Evolutionary conservation across 2,888 invertebrate genomes (phyloP).

Genomic region (Neoscelio sp.): DNA sequence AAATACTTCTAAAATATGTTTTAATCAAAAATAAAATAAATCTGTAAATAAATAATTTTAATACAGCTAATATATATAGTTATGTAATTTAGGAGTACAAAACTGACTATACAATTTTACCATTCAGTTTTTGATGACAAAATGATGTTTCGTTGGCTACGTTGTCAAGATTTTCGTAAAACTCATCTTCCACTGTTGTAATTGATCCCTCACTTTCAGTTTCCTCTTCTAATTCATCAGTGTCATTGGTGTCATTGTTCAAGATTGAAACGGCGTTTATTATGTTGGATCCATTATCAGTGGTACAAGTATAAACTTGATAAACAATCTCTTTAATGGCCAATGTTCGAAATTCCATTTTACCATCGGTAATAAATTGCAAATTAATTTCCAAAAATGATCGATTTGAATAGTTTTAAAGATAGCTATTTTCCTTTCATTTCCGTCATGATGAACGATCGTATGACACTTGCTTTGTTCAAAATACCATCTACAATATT

Average conservation of each 20-base stretch:
- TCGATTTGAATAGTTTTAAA: no score
- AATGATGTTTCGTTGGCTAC: constrained; percentile 14
- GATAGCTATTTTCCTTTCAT: constrained; percentile 2
- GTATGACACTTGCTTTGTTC: constrained; percentile 1
- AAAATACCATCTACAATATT: constrained; percentile 23
- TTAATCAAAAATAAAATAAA: background rate
- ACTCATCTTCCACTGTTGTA: no score
- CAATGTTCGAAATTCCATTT: constrained; percentile 7
- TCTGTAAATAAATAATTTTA: no score
- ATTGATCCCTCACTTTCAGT: background rate
- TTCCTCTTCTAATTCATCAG: background rate
- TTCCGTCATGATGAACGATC: background rate
- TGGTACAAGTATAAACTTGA: constrained; percentile 31
- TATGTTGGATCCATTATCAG: constrained; percentile 39
- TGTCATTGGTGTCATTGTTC: constrained; percentile 2
- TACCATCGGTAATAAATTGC: constrained; percentile 8
- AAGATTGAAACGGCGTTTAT: constrained; percentile 26
- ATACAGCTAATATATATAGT: no score
- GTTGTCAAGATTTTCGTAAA: constrained; percentile 7
- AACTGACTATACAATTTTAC: no score
- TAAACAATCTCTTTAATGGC: constrained; percentile 15
- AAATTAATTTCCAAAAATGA: constrained; percentile 19
- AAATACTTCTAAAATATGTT: constrained; percentile 13
- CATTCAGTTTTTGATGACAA: background rate
- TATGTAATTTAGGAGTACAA: no score